phyloP scores from a whole-genome alignment of 2,113 vertebrate genomes.

The Daphoenositta chrysoptera region DNA sequence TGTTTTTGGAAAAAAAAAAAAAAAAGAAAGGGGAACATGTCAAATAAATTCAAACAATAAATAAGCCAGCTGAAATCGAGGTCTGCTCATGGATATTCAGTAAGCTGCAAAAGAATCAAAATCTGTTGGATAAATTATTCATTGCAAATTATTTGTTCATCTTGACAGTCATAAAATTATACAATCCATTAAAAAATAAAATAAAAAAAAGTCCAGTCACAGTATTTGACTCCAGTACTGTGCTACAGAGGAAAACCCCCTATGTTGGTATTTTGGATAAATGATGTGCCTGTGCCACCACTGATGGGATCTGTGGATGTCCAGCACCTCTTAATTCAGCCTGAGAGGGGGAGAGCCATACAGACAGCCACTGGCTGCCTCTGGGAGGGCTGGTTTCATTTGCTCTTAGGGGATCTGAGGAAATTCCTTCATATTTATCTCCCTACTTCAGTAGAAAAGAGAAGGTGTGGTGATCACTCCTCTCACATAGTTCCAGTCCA shows the following conservation, averaged over 20 bases:
- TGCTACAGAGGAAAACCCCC: background rate
- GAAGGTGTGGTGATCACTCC: no score
- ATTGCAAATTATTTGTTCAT: slow-evolving; percentile 63
- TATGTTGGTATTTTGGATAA: background rate
- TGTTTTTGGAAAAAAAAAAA: background rate
- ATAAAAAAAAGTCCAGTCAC: background rate
- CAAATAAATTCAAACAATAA: slow-evolving; percentile 65
- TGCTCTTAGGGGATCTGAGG: background rate
- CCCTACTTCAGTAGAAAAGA: background rate
- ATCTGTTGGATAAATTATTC: slow-evolving; percentile 61
- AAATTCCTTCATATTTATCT: background rate
- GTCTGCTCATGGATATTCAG: slow-evolving; percentile 65
- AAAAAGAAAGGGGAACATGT: background rate
- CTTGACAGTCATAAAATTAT: slow-evolving; percentile 62
- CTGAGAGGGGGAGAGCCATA: background rate
- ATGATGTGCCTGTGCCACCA: background rate
- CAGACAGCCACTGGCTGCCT: background rate
- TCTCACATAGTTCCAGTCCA: background rate
- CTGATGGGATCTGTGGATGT: background rate
- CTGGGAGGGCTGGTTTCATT: accelerated
- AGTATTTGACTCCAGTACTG: background rate
- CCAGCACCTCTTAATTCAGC: background rate
- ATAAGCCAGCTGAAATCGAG: slow-evolving; percentile 46
- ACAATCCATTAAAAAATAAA: slow-evolving; percentile 51
- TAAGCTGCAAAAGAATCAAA: slow-evolving; percentile 59